phyloP scores from a whole-genome alignment of 37 sponge, comb jelly and placozoan species.

The Beroe forskalii region DNA sequence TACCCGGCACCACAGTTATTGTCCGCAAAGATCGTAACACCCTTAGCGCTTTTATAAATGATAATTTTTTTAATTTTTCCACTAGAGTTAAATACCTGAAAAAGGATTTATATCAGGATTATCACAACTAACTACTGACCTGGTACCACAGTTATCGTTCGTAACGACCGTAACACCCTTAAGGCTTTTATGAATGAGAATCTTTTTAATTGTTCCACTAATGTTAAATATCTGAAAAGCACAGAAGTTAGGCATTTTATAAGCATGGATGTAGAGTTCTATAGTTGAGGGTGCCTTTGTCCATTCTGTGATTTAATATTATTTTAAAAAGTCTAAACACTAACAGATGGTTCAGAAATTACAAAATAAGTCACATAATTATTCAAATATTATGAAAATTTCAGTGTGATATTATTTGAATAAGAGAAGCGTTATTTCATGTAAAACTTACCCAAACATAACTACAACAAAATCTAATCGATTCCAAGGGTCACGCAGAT shows the following conservation, averaged over 20 bases:
- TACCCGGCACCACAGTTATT: constrained; percentile 66
- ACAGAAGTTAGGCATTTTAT: too few species aligned
- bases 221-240: constrained; percentile 62
- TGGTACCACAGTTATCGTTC: constrained; percentile 65
- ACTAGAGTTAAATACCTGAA: constrained; percentile 62
- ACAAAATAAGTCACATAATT: too few species aligned
- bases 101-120: too few species aligned
- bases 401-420: too few species aligned
- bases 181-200: constrained; percentile 58
- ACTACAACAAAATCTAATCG: constrained; percentile 66
- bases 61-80: constrained; percentile 25
- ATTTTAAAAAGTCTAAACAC: too few species aligned
- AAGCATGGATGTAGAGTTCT: too few species aligned
- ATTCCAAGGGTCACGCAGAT: constrained; percentile 68
- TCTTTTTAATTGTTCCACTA: not conserved
- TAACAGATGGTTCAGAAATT: too few species aligned
- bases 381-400: too few species aligned
- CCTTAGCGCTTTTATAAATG: constrained; percentile 64
- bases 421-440: too few species aligned
- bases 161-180: constrained; percentile 65
- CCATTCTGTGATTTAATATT: too few species aligned
- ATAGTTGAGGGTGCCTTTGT: too few species aligned
- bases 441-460: constrained; percentile 58
- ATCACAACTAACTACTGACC: too few species aligned
- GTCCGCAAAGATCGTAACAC: constrained; percentile 64